Evolutionary conservation across 2,888 invertebrate species (phyloP).

Genomic region (Fissipunctia ypsillon): DNA sequence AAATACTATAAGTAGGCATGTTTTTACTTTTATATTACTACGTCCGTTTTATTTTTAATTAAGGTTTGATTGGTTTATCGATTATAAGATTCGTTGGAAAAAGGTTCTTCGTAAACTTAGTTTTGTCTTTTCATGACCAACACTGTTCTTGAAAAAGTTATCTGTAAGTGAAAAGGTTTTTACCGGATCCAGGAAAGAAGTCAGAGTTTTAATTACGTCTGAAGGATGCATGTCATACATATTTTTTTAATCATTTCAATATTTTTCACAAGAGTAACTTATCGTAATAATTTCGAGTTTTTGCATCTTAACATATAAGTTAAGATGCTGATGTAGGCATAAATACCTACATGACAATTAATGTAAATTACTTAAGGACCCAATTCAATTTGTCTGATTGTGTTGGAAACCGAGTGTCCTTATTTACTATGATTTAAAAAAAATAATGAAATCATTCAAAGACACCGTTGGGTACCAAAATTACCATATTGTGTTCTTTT

Average conservation of each 20-base stretch:
- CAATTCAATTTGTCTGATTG: too few relatives aligned
- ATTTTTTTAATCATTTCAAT: neutral
- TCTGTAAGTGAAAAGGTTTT: neutral
- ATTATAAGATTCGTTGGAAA: slow-evolving; percentile 1
- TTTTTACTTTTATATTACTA: slow-evolving; percentile 16
- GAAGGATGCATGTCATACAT: too few relatives aligned
- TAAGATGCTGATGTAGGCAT: too few relatives aligned
- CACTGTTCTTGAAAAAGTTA: neutral
- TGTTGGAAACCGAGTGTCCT: too few relatives aligned
- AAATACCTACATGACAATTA: too few relatives aligned
- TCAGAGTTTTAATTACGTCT: neutral
- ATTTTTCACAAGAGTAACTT: neutral
- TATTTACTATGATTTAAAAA: too few relatives aligned
- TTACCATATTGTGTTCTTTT: slow-evolving; percentile 6
- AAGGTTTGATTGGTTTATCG: slow-evolving; percentile 3
- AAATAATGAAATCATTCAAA: neutral
- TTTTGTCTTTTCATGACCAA: neutral
- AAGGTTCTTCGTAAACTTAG: neutral
- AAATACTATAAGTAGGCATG: slow-evolving; percentile 10
- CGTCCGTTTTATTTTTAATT: slow-evolving; percentile 6
- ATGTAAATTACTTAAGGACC: too few relatives aligned
- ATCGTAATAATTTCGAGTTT: neutral
- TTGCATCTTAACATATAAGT: too few relatives aligned
- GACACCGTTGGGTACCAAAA: neutral
- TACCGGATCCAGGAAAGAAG: slow-evolving; percentile 2